These are phyloP conservation scores for Esperia sulphurella DNA, from an alignment of 2,888 invertebrate genomes.

Conservation along the genomic window DNA sequence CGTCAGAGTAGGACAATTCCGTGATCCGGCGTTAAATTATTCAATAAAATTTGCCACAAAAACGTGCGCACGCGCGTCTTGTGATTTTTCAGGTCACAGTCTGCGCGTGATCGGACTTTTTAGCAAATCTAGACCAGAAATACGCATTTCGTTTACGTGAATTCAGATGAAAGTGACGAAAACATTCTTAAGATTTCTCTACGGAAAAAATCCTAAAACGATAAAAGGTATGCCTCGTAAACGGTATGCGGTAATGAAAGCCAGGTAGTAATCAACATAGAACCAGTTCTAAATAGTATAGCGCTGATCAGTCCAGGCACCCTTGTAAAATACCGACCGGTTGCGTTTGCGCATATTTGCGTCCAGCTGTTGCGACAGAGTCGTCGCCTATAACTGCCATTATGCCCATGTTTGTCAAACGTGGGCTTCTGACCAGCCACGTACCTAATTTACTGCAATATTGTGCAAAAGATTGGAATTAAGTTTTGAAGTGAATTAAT, in stretches of 20 bases:
- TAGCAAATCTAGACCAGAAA: conserved; percentile 34
- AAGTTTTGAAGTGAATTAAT: too few species aligned
- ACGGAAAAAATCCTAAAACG: background rate
- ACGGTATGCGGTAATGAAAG: conserved; percentile 49
- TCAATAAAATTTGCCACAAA: conserved; percentile 37
- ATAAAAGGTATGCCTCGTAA: conserved; percentile 5
- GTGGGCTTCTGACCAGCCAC: conserved; percentile 15
- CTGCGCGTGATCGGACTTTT: conserved; percentile 53
- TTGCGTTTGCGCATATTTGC: conserved; percentile 31
- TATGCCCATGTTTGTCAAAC: conserved; percentile 37
- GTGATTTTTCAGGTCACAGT: conserved; percentile 41
- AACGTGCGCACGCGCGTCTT: conserved; percentile 25
- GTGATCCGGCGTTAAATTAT: conserved; percentile 36
- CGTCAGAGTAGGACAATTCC: conserved; percentile 37
- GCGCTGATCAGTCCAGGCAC: conserved; percentile 31
- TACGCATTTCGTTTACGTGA: conserved; percentile 33
- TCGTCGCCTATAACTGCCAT: conserved; percentile 20
- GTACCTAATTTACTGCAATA: conserved; percentile 1
- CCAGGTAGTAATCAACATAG: conserved; percentile 23
- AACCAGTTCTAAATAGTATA: conserved; percentile 31
- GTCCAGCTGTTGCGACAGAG: conserved; percentile 32
- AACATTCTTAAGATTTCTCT: conserved; percentile 32
- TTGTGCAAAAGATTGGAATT: background rate
- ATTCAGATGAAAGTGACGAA: conserved; percentile 39
- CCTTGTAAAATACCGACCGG: conserved; percentile 34